These are phyloP conservation scores for Nasonia giraulti DNA, from an alignment of 1,140 invertebrate species.

Conservation along the genomic window DNA sequence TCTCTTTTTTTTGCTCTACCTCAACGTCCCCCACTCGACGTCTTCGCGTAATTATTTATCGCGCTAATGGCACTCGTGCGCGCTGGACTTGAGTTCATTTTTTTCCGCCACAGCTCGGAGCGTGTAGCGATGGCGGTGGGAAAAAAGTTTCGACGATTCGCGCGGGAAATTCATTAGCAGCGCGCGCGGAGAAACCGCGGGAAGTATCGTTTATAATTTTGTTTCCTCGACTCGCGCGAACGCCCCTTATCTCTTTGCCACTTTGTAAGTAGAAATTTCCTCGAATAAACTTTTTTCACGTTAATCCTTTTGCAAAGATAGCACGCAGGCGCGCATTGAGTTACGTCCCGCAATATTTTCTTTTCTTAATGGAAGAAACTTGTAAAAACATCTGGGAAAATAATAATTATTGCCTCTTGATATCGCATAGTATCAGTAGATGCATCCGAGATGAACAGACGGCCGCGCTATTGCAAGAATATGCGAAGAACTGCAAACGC, in stretches of 20 bases:
- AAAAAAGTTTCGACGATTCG: slow-evolving; percentile 9
- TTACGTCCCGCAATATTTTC: slow-evolving; percentile 1
- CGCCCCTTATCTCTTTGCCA: not conserved
- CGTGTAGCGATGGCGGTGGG: not conserved
- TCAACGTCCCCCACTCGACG: not conserved
- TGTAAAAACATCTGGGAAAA: not conserved
- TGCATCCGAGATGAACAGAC: no score
- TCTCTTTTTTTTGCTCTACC: slow-evolving; percentile 20
- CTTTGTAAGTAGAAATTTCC: slow-evolving; percentile 7
- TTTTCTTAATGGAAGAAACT: slow-evolving; percentile 23
- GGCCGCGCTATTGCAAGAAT: no score
- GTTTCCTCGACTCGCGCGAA: not conserved
- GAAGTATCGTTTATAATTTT: slow-evolving; percentile 32
- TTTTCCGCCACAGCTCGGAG: not conserved
- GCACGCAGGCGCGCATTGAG: not conserved
- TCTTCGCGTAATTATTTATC: slow-evolving; percentile 39
- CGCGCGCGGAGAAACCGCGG: not conserved
- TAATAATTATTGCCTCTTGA: not conserved
- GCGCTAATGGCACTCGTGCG: not conserved
- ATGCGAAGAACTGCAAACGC: no score
- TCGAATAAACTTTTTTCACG: not conserved
- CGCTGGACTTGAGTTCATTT: not conserved
- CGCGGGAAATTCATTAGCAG: not conserved
- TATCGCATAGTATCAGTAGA: not conserved
- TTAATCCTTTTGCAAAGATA: slow-evolving; percentile 14